These are phyloP conservation scores for Mesorhabditis sp. DNA, from an alignment of 2,888 invertebrate genomes.

Conservation along the genomic window DNA sequence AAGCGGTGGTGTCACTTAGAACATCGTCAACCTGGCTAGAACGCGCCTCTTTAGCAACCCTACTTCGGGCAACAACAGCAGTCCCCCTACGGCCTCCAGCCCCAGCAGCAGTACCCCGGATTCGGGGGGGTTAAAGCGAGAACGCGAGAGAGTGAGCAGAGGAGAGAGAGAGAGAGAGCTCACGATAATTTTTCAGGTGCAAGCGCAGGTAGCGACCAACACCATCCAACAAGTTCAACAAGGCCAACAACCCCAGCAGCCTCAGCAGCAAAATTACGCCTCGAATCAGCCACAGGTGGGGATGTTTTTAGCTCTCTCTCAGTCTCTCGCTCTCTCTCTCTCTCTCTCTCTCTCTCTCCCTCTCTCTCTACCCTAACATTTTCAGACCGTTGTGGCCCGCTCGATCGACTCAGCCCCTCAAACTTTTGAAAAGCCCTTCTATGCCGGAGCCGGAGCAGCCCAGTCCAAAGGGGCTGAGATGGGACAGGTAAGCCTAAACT, in stretches of 20 bases:
- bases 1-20: too few species aligned
- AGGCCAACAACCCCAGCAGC: constrained; percentile 19
- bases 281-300: constrained; percentile 14
- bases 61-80: not conserved
- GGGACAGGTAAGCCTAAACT: not conserved
- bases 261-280: constrained; percentile 18
- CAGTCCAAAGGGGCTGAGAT: not conserved
- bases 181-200: too few species aligned
- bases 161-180: too few species aligned
- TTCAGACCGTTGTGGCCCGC: not conserved
- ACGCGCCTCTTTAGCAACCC: not conserved
- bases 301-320: not conserved
- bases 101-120: not conserved
- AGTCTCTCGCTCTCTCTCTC: too few species aligned
- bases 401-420: not conserved
- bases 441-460: not conserved
- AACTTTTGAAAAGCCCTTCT: not conserved
- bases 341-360: too few species aligned
- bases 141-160: too few species aligned
- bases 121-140: too few species aligned
- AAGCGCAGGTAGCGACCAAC: not conserved
- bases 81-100: not conserved
- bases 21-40: too few species aligned
- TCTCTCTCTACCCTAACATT: not conserved
- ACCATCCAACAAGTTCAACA: constrained; percentile 16